phyloP scores from a whole-genome alignment of 30 jellyfish, hydroid and myxozoan species.

The Sanderia malayensis region DNA sequence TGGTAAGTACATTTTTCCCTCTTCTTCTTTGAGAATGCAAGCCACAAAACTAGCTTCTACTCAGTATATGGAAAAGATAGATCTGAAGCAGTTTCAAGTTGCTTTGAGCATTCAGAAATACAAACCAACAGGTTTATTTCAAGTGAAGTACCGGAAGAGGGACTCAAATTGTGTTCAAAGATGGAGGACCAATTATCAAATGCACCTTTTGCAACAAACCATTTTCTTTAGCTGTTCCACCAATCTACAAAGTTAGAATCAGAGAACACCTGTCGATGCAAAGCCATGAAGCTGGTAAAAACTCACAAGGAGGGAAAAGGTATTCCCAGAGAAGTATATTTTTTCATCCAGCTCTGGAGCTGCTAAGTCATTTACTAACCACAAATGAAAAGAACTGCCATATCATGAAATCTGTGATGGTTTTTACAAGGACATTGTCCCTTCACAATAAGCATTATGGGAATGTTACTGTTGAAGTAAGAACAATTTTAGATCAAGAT shows the following conservation, averaged over 20 bases:
- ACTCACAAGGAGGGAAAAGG: background rate
- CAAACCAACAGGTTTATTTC: constrained; percentile 9
- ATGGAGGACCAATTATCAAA: background rate
- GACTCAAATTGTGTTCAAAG: constrained; percentile 10
- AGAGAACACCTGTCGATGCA: background rate
- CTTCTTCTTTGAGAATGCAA: constrained; percentile 11
- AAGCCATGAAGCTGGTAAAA: constrained; percentile 22
- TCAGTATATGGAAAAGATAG: constrained; percentile 8
- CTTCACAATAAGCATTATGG: constrained; percentile 7
- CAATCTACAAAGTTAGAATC: background rate
- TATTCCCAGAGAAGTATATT: background rate
- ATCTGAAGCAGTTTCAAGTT: constrained; percentile 19
- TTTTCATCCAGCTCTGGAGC: background rate
- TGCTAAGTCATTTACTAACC: background rate
- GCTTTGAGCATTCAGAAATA: constrained; percentile 7
- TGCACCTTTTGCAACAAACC: background rate
- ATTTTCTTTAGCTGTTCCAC: background rate
- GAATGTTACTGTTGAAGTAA: constrained; percentile 10
- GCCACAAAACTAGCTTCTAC: constrained; percentile 9
- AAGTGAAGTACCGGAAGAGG: constrained; percentile 22
- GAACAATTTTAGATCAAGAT: constrained; percentile 5
- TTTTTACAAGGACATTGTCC: constrained; percentile 9
- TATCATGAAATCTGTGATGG: constrained; percentile 8
- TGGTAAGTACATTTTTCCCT: too few relatives aligned
- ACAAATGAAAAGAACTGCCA: constrained; percentile 10